These are phyloP conservation scores for Miichthys miiuy DNA, from an alignment of 2,797 vertebrate genomes.

Conservation along the genomic window DNA sequence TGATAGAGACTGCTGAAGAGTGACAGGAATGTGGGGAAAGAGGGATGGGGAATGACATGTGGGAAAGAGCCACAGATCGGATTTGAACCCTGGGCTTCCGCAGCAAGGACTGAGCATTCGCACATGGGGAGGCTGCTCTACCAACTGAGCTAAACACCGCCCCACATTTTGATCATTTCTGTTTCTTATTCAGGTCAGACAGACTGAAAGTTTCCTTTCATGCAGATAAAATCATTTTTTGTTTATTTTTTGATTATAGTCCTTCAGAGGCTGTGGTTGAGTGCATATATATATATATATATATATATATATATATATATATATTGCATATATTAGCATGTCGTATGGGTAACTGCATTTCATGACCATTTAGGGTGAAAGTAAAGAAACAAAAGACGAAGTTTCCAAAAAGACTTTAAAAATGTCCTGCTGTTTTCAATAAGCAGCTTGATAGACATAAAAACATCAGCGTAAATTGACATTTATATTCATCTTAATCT, in stretches of 20 bases:
- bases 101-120: too few species aligned
- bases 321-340: too few species aligned
- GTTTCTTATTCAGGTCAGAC: too few species aligned
- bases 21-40: too few species aligned
- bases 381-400: slow-evolving; percentile 6
- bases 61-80: too few species aligned
- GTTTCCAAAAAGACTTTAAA: not conserved
- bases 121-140: too few species aligned
- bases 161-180: not conserved
- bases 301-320: too few species aligned
- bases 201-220: not conserved
- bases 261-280: not conserved
- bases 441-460: slow-evolving; percentile 10
- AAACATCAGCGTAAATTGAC: not conserved
- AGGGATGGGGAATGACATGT: too few species aligned
- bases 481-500: slow-evolving; percentile 19
- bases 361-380: slow-evolving; percentile 22
- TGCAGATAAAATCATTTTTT: not conserved
- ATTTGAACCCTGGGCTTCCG: too few species aligned
- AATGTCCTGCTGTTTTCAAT: slow-evolving; percentile 1
- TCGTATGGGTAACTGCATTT: not conserved
- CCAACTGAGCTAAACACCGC: too few species aligned
- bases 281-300: too few species aligned
- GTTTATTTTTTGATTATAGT: not conserved
- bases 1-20: too few species aligned